Evolutionary conservation across 2,113 vertebrate genomes (phyloP).

Genomic region (Arizona elegans): DNA sequence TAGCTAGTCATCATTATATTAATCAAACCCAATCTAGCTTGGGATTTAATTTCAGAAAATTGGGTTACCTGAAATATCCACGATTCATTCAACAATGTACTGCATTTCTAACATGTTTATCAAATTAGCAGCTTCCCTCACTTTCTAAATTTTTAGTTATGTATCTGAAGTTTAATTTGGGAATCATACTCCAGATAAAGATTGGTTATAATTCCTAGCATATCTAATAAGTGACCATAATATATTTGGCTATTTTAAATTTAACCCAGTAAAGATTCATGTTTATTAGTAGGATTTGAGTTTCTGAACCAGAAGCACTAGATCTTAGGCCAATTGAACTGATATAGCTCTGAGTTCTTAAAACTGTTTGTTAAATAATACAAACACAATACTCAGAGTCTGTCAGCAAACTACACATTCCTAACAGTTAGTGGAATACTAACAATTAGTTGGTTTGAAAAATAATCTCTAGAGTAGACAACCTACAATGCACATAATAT

Average conservation of each 20-base stretch:
- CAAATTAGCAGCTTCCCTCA: neutral
- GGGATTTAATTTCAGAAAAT: neutral
- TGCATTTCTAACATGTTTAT: neutral
- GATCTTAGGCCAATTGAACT: neutral
- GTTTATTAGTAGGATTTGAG: neutral
- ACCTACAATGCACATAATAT: neutral
- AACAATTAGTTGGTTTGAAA: neutral
- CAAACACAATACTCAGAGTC: neutral
- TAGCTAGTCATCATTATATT: neutral
- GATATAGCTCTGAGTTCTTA: neutral
- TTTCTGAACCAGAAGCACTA: neutral
- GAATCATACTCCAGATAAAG: neutral
- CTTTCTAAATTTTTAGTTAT: neutral
- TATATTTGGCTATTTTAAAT: neutral
- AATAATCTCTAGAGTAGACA: neutral
- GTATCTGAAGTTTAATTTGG: neutral
- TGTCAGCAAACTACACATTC: neutral
- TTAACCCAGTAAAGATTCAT: neutral
- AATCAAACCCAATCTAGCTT: neutral
- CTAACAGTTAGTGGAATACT: neutral
- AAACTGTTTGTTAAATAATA: neutral
- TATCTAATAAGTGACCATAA: neutral
- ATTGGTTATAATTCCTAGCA: neutral
- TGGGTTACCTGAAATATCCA: neutral
- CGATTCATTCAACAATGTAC: neutral